phyloP scores from a whole-genome alignment of 1,140 invertebrate genomes.

The Idris sp. region DNA sequence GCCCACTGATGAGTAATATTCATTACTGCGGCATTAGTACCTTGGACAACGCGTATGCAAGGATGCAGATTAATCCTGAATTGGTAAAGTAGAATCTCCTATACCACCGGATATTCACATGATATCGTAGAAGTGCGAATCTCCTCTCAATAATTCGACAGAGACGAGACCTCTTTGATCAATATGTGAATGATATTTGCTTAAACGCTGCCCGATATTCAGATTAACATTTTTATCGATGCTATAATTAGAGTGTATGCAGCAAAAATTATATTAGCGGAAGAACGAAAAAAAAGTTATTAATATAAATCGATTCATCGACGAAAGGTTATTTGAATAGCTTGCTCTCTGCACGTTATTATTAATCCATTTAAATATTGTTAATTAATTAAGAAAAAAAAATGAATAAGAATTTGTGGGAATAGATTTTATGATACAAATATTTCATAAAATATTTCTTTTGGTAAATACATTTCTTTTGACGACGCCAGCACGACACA shows the following conservation, averaged over 20 bases:
- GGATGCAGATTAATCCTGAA: slow-evolving; percentile 69
- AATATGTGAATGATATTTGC: slow-evolving; percentile 54
- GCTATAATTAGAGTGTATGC: slow-evolving; percentile 15
- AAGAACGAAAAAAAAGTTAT: no score
- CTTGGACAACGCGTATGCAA: slow-evolving; percentile 66
- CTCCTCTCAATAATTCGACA: slow-evolving; percentile 60
- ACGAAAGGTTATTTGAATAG: no score
- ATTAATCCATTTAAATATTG: slow-evolving; percentile 10
- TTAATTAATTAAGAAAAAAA: no score
- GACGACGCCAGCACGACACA: neutral
- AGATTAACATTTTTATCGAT: slow-evolving; percentile 12
- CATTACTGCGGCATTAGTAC: slow-evolving; percentile 70
- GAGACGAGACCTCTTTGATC: slow-evolving; percentile 44
- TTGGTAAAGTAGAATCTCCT: slow-evolving; percentile 70
- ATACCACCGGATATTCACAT: slow-evolving; percentile 51
- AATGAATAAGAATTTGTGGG: no score
- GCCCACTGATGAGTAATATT: slow-evolving; percentile 70
- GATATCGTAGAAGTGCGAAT: slow-evolving; percentile 51
- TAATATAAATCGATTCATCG: no score
- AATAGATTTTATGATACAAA: no score
- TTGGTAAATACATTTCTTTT: no score
- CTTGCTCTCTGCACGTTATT: no score
- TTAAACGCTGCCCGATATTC: slow-evolving; percentile 24
- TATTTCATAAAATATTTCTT: no score
- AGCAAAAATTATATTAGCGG: slow-evolving; percentile 6